A percentile compares a stretch with the other conserved stretches of the same genome.
Conservation (phyloP, 2,113 vertebrate species). For the Crypturellus undulatus region DNA sequence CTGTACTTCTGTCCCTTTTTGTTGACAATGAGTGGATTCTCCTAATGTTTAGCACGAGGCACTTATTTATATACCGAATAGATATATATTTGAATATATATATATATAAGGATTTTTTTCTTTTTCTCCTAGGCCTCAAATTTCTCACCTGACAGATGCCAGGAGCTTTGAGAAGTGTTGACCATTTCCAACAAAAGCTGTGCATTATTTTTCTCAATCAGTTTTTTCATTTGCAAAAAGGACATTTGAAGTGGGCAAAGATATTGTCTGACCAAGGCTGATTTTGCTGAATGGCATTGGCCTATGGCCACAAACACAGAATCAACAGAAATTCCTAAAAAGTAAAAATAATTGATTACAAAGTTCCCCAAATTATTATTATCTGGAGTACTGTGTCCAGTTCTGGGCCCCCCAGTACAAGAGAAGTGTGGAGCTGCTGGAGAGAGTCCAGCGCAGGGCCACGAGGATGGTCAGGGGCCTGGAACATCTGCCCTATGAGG, state of each 20-base stretch:
- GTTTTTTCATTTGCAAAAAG: not conserved
- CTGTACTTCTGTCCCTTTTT: not conserved
- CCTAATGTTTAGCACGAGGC: not conserved
- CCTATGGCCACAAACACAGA: not conserved
- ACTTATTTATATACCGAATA: not conserved
- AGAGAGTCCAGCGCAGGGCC: no score
- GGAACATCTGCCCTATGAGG: no score
- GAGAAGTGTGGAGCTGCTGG: no score
- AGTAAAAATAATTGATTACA: not conserved
- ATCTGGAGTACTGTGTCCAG: no score
- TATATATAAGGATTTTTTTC: not conserved
- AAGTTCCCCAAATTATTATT: not conserved
- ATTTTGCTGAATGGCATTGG: not conserved
- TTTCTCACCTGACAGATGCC: not conserved
- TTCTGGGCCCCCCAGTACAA: no score
- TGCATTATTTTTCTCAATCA: not conserved
- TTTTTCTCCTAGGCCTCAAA: not conserved
- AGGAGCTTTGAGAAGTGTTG: not conserved
- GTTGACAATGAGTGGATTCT: not conserved
- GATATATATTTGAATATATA: not conserved
- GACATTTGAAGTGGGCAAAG: constrained; percentile 17
- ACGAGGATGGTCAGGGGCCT: no score
- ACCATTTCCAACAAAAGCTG: not conserved
- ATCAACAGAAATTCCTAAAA: not conserved
- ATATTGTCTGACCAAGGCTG: not conserved